Conservation (phyloP, 2,888 invertebrate genomes). For the Hypselothyrea guttata region DNA sequence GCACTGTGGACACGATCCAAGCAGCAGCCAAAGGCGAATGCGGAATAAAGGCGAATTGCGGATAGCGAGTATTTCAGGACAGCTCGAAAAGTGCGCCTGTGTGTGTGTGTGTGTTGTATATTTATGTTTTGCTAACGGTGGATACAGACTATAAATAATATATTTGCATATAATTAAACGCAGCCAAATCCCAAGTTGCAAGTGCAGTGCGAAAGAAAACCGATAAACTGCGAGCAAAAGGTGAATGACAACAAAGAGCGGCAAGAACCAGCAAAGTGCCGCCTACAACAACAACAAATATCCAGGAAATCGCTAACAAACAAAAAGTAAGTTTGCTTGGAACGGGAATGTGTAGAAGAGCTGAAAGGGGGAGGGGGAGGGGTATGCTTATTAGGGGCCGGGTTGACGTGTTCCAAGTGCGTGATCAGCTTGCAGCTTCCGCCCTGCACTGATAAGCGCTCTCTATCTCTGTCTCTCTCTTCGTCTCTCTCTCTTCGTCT, state of each 20-base stretch:
- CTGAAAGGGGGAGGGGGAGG: neutral
- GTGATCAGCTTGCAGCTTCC: slow-evolving; percentile 45
- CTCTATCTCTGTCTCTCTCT: no score
- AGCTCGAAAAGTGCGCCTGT: slow-evolving; percentile 19
- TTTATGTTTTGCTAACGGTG: no score
- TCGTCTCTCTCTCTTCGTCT: no score
- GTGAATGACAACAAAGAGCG: no score
- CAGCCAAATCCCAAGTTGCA: neutral
- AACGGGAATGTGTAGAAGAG: slow-evolving; percentile 27
- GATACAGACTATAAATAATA: slow-evolving; percentile 5
- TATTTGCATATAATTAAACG: slow-evolving; percentile 5
- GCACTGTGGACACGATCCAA: slow-evolving; percentile 40
- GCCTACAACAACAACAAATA: slow-evolving; percentile 21
- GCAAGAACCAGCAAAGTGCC: slow-evolving; percentile 18
- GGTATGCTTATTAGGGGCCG: slow-evolving; percentile 1
- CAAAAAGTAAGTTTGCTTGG: slow-evolving; percentile 54
- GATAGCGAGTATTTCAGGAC: slow-evolving; percentile 27
- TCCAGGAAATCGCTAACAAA: slow-evolving; percentile 1
- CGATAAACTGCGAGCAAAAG: slow-evolving; percentile 46
- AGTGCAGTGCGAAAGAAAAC: slow-evolving; percentile 19
- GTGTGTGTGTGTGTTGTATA: slow-evolving; percentile 2
- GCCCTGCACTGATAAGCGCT: slow-evolving; percentile 59
- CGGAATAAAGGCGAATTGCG: slow-evolving; percentile 29
- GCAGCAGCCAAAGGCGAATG: slow-evolving; percentile 12
- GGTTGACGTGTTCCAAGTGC: slow-evolving; percentile 60